phyloP scores from a whole-genome alignment of 1,140 invertebrate species.

The Drosophila pseudoananassae region DNA sequence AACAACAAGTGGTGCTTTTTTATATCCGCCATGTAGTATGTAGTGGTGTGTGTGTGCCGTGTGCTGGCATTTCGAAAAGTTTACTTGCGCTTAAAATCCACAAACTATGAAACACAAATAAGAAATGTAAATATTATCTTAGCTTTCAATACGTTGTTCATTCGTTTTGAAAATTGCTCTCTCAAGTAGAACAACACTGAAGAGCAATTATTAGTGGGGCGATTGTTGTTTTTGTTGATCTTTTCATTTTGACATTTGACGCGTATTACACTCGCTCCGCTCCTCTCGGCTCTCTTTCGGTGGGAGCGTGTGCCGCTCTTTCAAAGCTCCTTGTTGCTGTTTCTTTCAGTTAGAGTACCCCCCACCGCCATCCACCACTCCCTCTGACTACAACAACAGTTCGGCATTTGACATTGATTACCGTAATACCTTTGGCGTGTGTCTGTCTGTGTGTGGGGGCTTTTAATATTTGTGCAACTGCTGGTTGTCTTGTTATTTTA shows the following conservation, averaged over 20 bases:
- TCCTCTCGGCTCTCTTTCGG: slow-evolving; percentile 1
- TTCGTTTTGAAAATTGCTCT: slow-evolving; percentile 40
- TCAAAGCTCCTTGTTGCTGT: slow-evolving; percentile 32
- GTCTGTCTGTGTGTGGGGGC: slow-evolving; percentile 36
- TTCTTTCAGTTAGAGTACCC: slow-evolving; percentile 58
- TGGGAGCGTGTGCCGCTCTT: slow-evolving; percentile 44
- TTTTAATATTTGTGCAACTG: slow-evolving; percentile 79
- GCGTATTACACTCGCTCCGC: slow-evolving; percentile 25
- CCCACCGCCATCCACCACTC: neutral
- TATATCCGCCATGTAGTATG: slow-evolving; percentile 48
- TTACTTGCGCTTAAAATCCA: slow-evolving; percentile 47
- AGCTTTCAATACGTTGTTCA: slow-evolving; percentile 31
- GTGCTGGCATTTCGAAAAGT: slow-evolving; percentile 62
- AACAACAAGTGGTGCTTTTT: slow-evolving; percentile 77
- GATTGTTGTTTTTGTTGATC: slow-evolving; percentile 41
- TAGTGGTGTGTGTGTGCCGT: slow-evolving; percentile 25
- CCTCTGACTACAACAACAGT: slow-evolving; percentile 35
- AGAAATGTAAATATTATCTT: slow-evolving; percentile 55
- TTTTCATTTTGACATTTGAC: slow-evolving; percentile 66
- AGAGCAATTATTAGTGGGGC: slow-evolving; percentile 7
- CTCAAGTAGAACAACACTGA: slow-evolving; percentile 28
- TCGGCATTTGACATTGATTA: slow-evolving; percentile 81
- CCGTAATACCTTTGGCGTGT: slow-evolving; percentile 71
- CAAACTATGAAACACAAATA: slow-evolving; percentile 53
- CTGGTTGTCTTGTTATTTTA: slow-evolving; percentile 68